Conservation (phyloP, 2,888 invertebrate genomes). For the Lasioglossum morio region DNA sequence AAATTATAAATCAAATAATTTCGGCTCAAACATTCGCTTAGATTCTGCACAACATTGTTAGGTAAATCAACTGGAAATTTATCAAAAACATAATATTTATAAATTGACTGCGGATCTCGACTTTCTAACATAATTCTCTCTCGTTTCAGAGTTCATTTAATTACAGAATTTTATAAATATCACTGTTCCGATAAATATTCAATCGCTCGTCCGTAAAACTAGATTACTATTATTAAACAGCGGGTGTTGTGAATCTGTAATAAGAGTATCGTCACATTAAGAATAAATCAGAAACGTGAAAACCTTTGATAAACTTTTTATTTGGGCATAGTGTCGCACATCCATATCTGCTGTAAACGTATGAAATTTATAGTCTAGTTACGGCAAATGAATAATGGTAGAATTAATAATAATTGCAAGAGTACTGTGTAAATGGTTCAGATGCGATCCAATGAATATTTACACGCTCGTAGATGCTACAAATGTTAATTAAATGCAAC, state of each 20-base stretch:
- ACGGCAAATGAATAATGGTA: neutral
- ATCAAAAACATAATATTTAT: neutral
- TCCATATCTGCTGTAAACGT: slow-evolving; percentile 1
- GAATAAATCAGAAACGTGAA: neutral
- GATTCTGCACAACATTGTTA: neutral
- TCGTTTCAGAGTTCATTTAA: too few species aligned
- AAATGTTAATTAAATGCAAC: neutral
- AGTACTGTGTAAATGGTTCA: neutral
- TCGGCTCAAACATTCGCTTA: neutral
- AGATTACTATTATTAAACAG: neutral
- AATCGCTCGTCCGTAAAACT: neutral
- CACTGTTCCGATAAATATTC: neutral
- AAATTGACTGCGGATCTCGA: neutral
- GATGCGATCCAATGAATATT: neutral
- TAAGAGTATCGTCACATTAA: neutral
- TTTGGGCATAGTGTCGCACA: neutral
- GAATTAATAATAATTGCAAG: neutral
- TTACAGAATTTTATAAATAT: neutral
- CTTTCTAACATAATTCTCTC: neutral
- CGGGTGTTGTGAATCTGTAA: slow-evolving; percentile 10
- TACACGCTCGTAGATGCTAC: neutral
- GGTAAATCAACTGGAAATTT: neutral
- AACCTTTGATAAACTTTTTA: neutral
- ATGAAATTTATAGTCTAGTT: slow-evolving; percentile 7
- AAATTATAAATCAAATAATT: neutral